Base-by-base conservation (phyloP, 1,140 invertebrate genomes). In the Cydia strobilella region DNA sequence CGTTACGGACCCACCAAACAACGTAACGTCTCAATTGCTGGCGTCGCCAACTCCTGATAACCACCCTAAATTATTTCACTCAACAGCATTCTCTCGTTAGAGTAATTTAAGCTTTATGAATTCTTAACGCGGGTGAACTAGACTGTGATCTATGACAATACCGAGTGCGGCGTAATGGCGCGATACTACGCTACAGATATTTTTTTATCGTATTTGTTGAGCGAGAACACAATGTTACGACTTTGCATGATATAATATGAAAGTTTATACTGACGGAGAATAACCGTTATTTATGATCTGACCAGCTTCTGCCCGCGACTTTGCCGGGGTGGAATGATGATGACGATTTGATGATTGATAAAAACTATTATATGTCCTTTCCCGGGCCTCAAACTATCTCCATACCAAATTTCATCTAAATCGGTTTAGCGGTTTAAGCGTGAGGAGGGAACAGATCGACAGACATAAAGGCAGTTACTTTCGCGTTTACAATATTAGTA, bases 11-110 rank as follows among this genome's bases (percentile, higher is more conserved):
- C 74, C 77, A 74, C 76, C 76, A 78, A 82, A 82, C 76, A 82
- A 59, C n/a, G 66, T 79, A 77, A 82, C 79, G 79, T 80, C 79
- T 82, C 81, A 82, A 82, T 82, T 80, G 81, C 75, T 63, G 73
- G 74, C 75, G 69, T 76, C 75, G 74, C 71, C 45, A 75, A 76
- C 72, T 73, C 42, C 20, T 51, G 65, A 77, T 72, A 76, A 74
- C 78, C 31, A 74, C 76, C 76, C 75, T 81, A 80, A 76, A 80
- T 54, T 76, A 77, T 82, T 79, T 79, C 79, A 78, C 74, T 76
- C 75, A 76, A 77, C 79, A 65, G 75, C 74, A 76, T 27, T 51
- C 76, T 75, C 76, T 77, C 75, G 75, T 77, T 76, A 77, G 75
- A 23, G 75, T 79, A 75, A 75, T 62, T 77, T 72, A 72, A 75